A percentile compares a stretch with the other conserved stretches of the same genome.
Conservation (phyloP, 2,888 invertebrate species). For the Platerodrilus igneus region DNA sequence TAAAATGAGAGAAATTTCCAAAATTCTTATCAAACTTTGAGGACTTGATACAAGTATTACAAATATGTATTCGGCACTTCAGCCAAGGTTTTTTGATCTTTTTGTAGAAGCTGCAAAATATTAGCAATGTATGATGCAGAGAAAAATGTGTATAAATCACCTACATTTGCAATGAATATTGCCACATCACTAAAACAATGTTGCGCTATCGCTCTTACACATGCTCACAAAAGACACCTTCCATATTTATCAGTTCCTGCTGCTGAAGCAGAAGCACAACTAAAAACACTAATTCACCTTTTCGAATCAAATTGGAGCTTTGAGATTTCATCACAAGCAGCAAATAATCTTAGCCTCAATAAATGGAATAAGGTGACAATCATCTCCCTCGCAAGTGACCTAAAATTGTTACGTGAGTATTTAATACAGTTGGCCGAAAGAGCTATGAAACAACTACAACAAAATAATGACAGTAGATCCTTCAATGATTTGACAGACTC, state of each 20-base stretch:
- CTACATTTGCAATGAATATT: constrained; percentile 20
- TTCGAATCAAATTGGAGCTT: constrained; percentile 17
- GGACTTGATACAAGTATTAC: constrained; percentile 11
- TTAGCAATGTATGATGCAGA: constrained; percentile 17
- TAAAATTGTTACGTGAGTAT: constrained; percentile 19
- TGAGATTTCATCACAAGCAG: constrained; percentile 19
- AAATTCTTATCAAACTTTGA: constrained; percentile 18
- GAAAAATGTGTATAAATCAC: no score
- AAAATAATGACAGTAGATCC: constrained; percentile 2
- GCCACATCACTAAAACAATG: constrained; percentile 17
- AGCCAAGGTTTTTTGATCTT: constrained; percentile 17
- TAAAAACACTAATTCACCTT: constrained; percentile 17
- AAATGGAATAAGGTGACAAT: constrained; percentile 21
- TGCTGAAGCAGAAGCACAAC: constrained; percentile 18
- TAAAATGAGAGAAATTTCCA: constrained; percentile 22
- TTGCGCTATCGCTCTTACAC: no score
- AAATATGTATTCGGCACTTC: constrained; percentile 12
- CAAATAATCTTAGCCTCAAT: constrained; percentile 14
- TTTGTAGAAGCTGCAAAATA: constrained; percentile 16
- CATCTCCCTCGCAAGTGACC: constrained; percentile 15
- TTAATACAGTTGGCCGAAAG: constrained; percentile 10
- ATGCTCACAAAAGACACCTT: constrained; percentile 8
- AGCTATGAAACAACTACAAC: no score
- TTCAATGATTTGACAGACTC: constrained; percentile 16
- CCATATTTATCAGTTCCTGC: neutral